phyloP scores from a whole-genome alignment of 2,113 vertebrate genomes.

The Ploceus nigricollis region DNA sequence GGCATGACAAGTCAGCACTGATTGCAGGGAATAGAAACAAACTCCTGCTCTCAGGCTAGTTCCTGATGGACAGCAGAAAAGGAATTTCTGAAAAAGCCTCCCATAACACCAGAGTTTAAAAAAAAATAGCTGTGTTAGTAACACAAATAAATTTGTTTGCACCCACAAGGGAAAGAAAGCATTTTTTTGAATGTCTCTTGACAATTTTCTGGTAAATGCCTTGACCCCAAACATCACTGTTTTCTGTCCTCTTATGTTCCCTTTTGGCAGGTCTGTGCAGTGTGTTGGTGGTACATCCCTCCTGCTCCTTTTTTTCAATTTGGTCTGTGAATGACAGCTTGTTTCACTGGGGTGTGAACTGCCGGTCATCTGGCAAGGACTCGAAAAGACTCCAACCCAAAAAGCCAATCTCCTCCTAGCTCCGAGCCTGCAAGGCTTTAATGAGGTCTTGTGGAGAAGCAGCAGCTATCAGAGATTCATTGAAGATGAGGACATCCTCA shows the following conservation, averaged over 20 bases:
- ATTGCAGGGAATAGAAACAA: not conserved
- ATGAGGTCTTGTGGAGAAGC: constrained; percentile 2
- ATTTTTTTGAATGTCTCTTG: not conserved
- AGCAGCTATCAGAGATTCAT: constrained; percentile 1
- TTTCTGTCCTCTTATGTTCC: not conserved
- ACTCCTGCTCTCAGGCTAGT: not conserved
- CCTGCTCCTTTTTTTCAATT: not conserved
- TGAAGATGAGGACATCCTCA: not conserved
- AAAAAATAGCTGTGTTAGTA: not conserved
- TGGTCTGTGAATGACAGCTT: not conserved
- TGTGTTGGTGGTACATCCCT: not conserved
- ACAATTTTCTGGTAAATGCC: not conserved
- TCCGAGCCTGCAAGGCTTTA: not conserved
- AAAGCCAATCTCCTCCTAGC: not conserved
- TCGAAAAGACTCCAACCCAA: not conserved
- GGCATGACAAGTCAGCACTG: not conserved
- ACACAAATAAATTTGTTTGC: not conserved
- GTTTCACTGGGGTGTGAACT: not conserved
- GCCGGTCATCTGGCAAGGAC: not conserved
- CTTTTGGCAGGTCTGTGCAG: not conserved
- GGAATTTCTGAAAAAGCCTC: not conserved
- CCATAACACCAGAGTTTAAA: not conserved
- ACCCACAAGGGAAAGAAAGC: not conserved
- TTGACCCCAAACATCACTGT: not conserved
- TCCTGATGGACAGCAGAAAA: not conserved